Evolutionary conservation across 2,888 invertebrate species (phyloP), one percentile per base, ranked within the genome.

Genomic region (Yponomeuta sedellus): DNA sequence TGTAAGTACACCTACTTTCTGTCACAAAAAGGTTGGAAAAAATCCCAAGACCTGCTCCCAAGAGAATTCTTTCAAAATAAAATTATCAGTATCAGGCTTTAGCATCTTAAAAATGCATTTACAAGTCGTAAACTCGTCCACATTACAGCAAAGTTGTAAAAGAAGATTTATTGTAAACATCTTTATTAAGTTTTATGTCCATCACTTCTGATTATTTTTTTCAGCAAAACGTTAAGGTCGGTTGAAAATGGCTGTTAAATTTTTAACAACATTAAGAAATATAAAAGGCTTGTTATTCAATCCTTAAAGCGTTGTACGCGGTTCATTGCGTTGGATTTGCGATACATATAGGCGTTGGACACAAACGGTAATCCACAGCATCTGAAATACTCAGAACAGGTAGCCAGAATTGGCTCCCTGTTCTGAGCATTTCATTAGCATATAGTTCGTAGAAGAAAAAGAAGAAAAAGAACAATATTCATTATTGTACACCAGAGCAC

Each of bases 141-240:
- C 79, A 82, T 78, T 77, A 79, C 77, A 77, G 44, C 16, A 80
- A 78, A 78, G 75, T 74, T 76, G 80, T 80, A 82, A 82, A 83
- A 52, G 72, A 75, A 81, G 86, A 86, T 86, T 85, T 86, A 86
- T 81, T 78, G 74, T 73, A 69, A 76, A 80, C 74, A 78, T 76
- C 76, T 81, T 61, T 77, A 69, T 70, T 70, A 67, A 69, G 61
- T 69, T 62, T 40, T 66, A 67, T 62, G 44, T 16, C 44, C 16
- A 52, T 52, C 44, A 52, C 44, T 52, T 52, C 44, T 16, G 16
- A 16, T 52, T 52, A 63, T 44, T 39, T 12, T 22, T 44, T 44
- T 59, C 25, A 25, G 59, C 12, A 22, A 20, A 20, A 57, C 20
- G 20, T 20, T 22, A 59, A 11, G 57, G 19, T 57, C 57, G n/a